Evolutionary conservation across 2,113 vertebrate genomes (phyloP).

Genomic region (Oplegnathus fasciatus): DNA sequence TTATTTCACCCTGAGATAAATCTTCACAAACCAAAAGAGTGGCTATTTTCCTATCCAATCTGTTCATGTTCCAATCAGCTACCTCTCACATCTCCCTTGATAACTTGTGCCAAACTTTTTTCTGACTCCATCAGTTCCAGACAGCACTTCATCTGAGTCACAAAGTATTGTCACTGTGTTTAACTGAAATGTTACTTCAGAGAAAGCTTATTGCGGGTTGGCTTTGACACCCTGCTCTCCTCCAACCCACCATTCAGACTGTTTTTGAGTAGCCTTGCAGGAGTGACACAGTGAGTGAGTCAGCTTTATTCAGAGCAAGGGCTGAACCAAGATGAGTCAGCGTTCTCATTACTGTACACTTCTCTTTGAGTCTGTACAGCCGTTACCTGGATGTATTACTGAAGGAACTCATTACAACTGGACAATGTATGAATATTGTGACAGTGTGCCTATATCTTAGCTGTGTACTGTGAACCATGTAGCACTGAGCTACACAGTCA

Average conservation of each 20-base stretch:
- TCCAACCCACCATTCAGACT: background rate
- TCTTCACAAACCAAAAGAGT: background rate
- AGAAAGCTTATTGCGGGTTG: conserved; percentile 2
- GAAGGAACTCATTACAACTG: no score
- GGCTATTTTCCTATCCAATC: no score
- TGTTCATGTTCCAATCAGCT: background rate
- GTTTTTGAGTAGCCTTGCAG: background rate
- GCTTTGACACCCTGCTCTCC: background rate
- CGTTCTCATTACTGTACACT: background rate
- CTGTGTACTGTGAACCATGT: background rate
- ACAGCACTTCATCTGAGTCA: background rate
- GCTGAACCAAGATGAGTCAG: background rate
- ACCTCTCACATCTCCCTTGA: background rate
- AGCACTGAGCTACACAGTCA: background rate
- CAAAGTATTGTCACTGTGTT: background rate
- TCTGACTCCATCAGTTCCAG: background rate
- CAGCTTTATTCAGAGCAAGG: background rate
- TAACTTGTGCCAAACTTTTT: background rate
- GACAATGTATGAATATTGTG: no score
- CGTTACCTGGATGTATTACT: background rate
- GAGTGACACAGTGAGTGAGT: background rate
- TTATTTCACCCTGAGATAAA: background rate
- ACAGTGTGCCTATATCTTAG: no score
- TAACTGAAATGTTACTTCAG: conserved; percentile 34
- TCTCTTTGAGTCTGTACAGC: background rate